A percentile compares a stretch with the other conserved stretches of the same genome.
These are phyloP conservation scores for Drosophila jambulina DNA, from an alignment of 1,140 invertebrate species.

Conservation along the genomic window DNA sequence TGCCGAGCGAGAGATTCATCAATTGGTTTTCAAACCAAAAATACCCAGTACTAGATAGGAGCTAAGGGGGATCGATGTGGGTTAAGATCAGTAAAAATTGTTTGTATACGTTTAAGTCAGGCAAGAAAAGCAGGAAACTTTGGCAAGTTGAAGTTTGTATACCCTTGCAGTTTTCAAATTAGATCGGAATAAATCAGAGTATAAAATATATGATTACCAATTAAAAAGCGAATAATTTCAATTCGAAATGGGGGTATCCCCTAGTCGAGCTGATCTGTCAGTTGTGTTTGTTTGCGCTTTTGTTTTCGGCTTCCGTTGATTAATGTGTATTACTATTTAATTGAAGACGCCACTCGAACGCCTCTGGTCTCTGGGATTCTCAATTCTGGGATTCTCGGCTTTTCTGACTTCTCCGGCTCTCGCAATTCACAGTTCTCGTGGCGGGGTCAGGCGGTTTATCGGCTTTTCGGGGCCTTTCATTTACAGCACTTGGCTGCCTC, in stretches of 20 bases:
- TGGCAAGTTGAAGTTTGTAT: no score
- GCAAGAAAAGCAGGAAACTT: no score
- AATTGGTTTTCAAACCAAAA: constrained; percentile 45
- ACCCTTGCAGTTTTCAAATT: no score
- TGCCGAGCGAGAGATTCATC: constrained; percentile 53
- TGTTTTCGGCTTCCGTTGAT: constrained; percentile 48
- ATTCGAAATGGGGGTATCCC: no score
- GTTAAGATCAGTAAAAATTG: not conserved
- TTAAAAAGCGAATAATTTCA: no score
- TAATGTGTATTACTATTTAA: constrained; percentile 79
- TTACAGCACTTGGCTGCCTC: constrained; percentile 27
- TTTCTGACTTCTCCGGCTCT: not conserved
- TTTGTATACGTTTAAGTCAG: no score
- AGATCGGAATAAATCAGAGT: no score
- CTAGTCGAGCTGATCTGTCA: not conserved
- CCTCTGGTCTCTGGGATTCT: constrained; percentile 4
- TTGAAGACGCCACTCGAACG: constrained; percentile 53
- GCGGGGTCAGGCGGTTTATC: constrained; percentile 71
- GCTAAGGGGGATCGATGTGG: not conserved
- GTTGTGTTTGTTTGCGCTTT: not conserved
- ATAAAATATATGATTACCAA: no score
- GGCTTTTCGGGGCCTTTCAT: constrained; percentile 34
- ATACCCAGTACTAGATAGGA: not conserved
- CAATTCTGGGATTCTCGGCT: not conserved
- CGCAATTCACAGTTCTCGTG: constrained; percentile 13